A percentile compares a stretch with the other conserved stretches of the same genome.
phyloP scores from a whole-genome alignment of 2,113 vertebrate species.

The Urocitellus parryii region DNA sequence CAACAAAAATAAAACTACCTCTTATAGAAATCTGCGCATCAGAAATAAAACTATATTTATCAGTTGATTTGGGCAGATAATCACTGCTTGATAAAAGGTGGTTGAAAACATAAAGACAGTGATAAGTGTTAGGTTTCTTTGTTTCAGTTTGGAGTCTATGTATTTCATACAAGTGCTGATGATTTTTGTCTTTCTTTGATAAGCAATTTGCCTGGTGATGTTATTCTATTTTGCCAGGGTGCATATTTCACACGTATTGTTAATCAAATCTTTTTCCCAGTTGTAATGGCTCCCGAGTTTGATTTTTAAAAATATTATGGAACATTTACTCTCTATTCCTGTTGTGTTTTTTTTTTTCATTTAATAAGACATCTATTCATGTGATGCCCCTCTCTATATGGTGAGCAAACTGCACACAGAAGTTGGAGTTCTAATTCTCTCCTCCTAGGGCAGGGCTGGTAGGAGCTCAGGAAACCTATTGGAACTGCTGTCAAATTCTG shows the following conservation, averaged over 20 bases:
- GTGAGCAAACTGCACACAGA: neutral
- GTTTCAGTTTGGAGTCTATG: neutral
- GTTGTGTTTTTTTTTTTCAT: neutral
- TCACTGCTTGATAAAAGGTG: neutral
- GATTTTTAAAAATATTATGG: neutral
- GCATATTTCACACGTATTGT: neutral
- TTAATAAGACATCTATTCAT: neutral
- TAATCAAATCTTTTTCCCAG: neutral
- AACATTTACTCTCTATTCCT: neutral
- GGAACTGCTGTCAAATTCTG: neutral
- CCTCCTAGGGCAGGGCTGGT: accelerated
- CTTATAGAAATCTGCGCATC: neutral
- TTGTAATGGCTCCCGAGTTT: neutral
- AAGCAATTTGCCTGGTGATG: neutral
- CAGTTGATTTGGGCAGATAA: neutral
- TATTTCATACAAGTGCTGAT: neutral
- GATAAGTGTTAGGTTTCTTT: neutral
- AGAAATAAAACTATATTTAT: neutral
- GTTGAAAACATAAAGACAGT: neutral
- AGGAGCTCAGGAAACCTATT: neutral
- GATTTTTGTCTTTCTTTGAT: neutral
- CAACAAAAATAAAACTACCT: neutral
- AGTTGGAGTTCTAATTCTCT: neutral
- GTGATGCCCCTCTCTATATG: neutral
- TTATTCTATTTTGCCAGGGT: neutral